Conservation (phyloP, 2,888 invertebrate species). For the Choreutis nemorana region DNA sequence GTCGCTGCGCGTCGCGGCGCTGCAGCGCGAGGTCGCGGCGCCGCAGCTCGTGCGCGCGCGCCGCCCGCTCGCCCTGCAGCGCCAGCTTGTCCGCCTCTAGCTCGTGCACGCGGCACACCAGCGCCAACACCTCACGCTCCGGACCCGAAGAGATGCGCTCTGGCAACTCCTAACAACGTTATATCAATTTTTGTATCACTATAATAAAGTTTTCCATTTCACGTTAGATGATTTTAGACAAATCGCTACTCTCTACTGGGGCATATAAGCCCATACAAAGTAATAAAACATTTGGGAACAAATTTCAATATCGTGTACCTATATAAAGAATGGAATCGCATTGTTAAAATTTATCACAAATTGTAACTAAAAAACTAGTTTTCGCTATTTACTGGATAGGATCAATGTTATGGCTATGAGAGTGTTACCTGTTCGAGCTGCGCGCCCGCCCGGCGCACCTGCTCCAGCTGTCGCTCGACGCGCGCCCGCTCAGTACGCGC, state of each 20-base stretch:
- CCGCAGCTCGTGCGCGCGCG: slow-evolving; percentile 86
- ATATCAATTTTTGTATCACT: neutral
- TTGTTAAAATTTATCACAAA: too few relatives aligned
- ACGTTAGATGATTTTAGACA: too few relatives aligned
- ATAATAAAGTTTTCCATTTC: neutral
- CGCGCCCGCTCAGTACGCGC: slow-evolving; percentile 78
- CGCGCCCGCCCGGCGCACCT: slow-evolving; percentile 79
- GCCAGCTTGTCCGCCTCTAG: slow-evolving; percentile 94
- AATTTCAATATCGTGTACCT: too few relatives aligned
- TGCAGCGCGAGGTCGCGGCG: slow-evolving; percentile 84
- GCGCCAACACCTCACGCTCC: slow-evolving; percentile 86
- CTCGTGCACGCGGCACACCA: slow-evolving; percentile 92
- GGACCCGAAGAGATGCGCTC: slow-evolving; percentile 86
- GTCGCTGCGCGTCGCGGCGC: slow-evolving; percentile 83
- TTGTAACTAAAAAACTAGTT: too few relatives aligned
- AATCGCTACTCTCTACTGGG: neutral
- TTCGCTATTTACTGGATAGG: too few relatives aligned
- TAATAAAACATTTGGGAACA: neutral
- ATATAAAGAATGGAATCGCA: too few relatives aligned
- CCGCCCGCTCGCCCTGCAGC: slow-evolving; percentile 85
- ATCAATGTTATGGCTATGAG: too few relatives aligned
- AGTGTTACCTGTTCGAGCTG: slow-evolving; percentile 80
- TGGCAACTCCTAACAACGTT: slow-evolving; percentile 81
- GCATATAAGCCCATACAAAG: slow-evolving; percentile 3
- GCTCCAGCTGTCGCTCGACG: slow-evolving; percentile 83